Conservation (phyloP, 2,888 invertebrate genomes). For the Heliconius ethilla region DNA sequence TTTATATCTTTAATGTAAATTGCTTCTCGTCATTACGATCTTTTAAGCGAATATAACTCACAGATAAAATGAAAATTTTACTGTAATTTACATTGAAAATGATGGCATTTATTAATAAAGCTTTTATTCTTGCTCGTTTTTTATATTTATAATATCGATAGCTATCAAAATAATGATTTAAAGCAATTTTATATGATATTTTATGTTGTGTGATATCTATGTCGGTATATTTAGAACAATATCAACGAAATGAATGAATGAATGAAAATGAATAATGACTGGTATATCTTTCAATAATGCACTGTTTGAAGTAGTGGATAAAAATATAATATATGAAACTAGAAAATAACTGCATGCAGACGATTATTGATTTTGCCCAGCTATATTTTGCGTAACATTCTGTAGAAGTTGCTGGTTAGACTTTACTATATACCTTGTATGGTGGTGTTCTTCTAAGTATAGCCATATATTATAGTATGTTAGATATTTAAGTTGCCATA, state of each 20-base stretch:
- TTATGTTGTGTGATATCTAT: neutral
- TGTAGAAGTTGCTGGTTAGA: neutral
- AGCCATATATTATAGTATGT: neutral
- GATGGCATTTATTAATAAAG: constrained; percentile 8
- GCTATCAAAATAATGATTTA: neutral
- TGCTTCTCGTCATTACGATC: constrained; percentile 45
- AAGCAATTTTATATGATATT: neutral
- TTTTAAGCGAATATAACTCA: constrained; percentile 40
- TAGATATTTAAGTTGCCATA: neutral
- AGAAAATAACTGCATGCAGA: neutral
- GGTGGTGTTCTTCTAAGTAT: neutral
- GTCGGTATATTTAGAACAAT: neutral
- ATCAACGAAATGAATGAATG: no score
- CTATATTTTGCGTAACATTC: neutral
- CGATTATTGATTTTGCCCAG: neutral
- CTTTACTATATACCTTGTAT: neutral
- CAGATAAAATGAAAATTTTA: constrained; percentile 28
- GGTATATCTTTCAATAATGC: neutral
- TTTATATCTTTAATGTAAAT: constrained; percentile 45
- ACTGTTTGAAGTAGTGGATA: neutral
- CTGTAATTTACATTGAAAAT: constrained; percentile 19
- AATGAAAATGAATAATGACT: no score
- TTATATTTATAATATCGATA: neutral
- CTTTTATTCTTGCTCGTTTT: neutral
- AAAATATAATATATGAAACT: neutral